These are phyloP conservation scores for Drosophila pegasa DNA, from an alignment of 2,888 invertebrate species.

Conservation along the genomic window DNA sequence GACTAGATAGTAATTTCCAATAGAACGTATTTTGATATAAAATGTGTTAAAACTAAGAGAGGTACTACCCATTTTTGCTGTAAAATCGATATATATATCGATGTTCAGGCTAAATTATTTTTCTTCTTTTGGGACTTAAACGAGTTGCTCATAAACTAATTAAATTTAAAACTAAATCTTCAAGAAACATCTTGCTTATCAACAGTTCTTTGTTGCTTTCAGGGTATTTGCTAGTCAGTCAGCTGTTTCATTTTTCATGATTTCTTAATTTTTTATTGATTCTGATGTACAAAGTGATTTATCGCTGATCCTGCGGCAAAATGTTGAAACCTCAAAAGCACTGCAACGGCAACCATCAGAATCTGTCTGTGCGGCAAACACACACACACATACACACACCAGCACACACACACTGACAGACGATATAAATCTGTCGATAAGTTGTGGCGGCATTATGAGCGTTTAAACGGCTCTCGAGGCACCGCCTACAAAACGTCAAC, in stretches of 20 bases:
- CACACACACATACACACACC: conserved; percentile 3
- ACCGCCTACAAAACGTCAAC: conserved; percentile 80
- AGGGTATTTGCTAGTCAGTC: conserved; percentile 5
- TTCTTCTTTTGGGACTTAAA: no score
- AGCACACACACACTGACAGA: conserved; percentile 2
- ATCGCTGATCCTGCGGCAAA: conserved; percentile 81
- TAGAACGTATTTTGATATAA: no score
- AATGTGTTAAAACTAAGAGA: no score
- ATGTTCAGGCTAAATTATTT: no score
- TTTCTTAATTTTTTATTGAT: conserved; percentile 57
- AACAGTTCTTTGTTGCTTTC: not conserved
- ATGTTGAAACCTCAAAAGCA: conserved; percentile 39
- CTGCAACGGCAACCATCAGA: conserved; percentile 34
- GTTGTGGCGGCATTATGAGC: conserved; percentile 69
- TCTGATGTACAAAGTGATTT: conserved; percentile 70
- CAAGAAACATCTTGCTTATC: not conserved
- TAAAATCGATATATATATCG: no score
- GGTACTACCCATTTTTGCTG: no score
- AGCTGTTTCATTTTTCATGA: not conserved
- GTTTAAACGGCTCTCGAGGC: conserved; percentile 72
- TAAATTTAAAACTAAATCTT: no score
- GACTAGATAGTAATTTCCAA: no score
- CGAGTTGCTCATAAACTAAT: no score
- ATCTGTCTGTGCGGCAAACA: conserved; percentile 36
- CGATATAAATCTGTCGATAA: conserved; percentile 76